Evolutionary conservation across 2,888 invertebrate species (phyloP).

Genomic region (Cordilura impudica): DNA sequence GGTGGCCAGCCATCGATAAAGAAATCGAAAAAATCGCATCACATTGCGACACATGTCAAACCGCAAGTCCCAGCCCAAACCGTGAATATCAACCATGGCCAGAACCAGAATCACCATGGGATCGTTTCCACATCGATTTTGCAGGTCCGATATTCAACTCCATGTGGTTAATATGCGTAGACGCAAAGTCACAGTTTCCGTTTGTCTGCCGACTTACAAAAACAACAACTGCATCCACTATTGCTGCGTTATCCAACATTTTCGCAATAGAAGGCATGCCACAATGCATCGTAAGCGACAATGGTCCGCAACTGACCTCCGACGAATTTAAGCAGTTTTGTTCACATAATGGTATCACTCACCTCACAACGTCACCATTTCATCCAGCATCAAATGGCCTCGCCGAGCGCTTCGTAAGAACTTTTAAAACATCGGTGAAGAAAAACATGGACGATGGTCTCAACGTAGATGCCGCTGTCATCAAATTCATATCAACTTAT

Average conservation of each 20-base stretch:
- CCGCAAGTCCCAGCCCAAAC: conserved; percentile 24
- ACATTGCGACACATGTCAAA: conserved; percentile 42
- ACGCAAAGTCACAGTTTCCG: too few relatives aligned
- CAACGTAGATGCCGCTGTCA: too few relatives aligned
- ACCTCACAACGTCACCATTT: conserved; percentile 64
- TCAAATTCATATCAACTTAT: too few relatives aligned
- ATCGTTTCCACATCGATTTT: conserved; percentile 76
- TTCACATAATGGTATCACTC: conserved; percentile 62
- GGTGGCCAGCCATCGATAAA: conserved; percentile 46
- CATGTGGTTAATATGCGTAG: conserved; percentile 61
- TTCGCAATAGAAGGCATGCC: conserved; percentile 67
- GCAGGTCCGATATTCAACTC: conserved; percentile 70
- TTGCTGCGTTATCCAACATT: conserved; percentile 59
- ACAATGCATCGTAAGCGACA: conserved; percentile 66
- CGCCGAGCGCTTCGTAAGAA: conserved; percentile 40
- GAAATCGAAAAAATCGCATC: conserved; percentile 28
- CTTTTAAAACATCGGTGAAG: too few relatives aligned
- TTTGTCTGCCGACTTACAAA: conserved; percentile 34
- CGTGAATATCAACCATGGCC: conserved; percentile 53
- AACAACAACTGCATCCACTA: conserved; percentile 53
- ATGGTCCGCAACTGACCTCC: conserved; percentile 65
- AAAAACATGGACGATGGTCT: too few relatives aligned
- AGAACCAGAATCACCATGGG: conserved; percentile 68
- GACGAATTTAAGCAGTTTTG: conserved; percentile 64
- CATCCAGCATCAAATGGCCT: conserved; percentile 58